phyloP scores from a whole-genome alignment of 2,888 invertebrate species.

The Slavum lentiscoides region DNA sequence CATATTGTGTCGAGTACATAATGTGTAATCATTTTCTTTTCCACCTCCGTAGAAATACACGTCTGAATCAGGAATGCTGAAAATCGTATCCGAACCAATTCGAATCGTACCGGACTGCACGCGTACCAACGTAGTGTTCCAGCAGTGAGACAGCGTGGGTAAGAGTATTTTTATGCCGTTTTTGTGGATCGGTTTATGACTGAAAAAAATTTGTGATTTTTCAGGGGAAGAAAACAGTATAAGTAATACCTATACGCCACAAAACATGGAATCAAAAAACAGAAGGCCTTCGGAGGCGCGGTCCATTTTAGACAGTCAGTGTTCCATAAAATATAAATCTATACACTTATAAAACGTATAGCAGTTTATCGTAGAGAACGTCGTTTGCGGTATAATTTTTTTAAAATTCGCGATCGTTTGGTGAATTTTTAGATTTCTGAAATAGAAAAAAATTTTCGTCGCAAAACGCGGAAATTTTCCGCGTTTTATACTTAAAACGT shows the following conservation, averaged over 20 bases:
- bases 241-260: too few relatives aligned
- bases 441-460: too few relatives aligned
- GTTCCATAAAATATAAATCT: not conserved
- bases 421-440: too few relatives aligned
- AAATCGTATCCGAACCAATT: not conserved
- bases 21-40: not conserved
- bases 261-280: conserved; percentile 34
- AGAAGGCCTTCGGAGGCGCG: conserved; percentile 36
- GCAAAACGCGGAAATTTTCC: too few relatives aligned
- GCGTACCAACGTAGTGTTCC: not conserved
- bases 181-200: not conserved
- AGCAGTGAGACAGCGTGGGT: not conserved
- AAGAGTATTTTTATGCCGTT: not conserved
- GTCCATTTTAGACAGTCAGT: conserved; percentile 46
- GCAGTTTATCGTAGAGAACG: too few relatives aligned
- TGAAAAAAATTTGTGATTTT: not conserved
- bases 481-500: too few relatives aligned
- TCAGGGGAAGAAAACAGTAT: conserved; percentile 6
- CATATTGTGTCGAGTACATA: not conserved
- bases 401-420: too few relatives aligned
- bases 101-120: not conserved
- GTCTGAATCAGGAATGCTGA: not conserved
- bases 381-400: too few relatives aligned
- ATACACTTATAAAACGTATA: too few relatives aligned
- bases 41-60: not conserved